A percentile compares a stretch with the other conserved stretches of the same genome.
Evolutionary conservation across 2,797 vertebrate genomes (phyloP).

Genomic region (Threskiornis aethiopicus): DNA sequence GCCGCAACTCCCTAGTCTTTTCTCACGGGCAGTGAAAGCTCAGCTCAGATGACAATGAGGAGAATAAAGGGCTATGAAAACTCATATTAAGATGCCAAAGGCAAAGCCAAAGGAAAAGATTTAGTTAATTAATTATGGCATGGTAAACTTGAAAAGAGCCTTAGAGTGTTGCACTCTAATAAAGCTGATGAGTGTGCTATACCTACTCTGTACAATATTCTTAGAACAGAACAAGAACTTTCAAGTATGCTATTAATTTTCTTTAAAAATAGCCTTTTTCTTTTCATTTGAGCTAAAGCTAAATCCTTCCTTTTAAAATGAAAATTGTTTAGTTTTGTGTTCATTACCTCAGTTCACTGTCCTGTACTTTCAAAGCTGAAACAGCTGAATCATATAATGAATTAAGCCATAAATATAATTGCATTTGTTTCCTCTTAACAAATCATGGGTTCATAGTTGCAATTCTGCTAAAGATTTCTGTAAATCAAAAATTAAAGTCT

Average conservation of each 20-base stretch:
- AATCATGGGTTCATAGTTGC: background rate
- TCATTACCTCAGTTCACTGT: background rate
- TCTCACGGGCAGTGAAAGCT: background rate
- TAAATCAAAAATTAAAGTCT: background rate
- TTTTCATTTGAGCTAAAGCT: background rate
- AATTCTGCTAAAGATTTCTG: background rate
- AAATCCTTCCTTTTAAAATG: background rate
- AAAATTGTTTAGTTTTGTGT: background rate
- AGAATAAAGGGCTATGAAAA: background rate
- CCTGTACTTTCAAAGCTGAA: background rate
- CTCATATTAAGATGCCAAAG: background rate
- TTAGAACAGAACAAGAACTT: background rate
- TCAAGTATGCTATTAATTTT: background rate
- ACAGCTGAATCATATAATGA: background rate
- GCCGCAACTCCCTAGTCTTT: background rate
- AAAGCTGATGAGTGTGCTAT: background rate
- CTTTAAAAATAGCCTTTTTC: background rate
- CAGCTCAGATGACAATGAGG: background rate
- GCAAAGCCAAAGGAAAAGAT: background rate
- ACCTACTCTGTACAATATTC: background rate
- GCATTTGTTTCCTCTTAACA: background rate
- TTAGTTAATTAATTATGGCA: slow-evolving; percentile 21
- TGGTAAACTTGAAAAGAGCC: background rate
- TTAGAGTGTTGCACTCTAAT: background rate
- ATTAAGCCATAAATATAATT: background rate